Percentiles rank a stretch among this genome's conserved stretches.
phyloP scores from a whole-genome alignment of 2,797 vertebrate species.

The Chelonia mydas region DNA sequence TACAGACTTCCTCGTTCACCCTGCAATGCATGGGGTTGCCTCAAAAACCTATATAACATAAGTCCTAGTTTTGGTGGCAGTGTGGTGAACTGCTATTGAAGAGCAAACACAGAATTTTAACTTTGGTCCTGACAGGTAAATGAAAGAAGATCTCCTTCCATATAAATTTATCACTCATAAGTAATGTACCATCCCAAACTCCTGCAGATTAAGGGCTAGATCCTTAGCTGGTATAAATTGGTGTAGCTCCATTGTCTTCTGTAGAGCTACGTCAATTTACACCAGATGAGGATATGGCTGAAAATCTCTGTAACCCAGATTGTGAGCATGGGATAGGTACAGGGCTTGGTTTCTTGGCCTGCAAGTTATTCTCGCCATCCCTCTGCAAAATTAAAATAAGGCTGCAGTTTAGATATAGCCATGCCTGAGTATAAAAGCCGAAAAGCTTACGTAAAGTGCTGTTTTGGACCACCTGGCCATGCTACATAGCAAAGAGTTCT shows the following conservation, averaged over 20 bases:
- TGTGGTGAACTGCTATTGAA: neutral
- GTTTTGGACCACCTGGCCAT: constrained; percentile 89
- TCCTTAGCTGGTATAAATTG: neutral
- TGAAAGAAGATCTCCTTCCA: neutral
- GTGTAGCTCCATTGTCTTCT: neutral
- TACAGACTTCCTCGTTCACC: neutral
- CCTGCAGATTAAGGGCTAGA: neutral
- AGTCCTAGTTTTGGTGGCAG: neutral
- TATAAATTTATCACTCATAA: neutral
- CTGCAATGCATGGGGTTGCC: neutral
- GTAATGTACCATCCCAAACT: neutral
- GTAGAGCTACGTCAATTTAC: neutral
- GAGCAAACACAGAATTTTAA: neutral
- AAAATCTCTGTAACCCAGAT: neutral
- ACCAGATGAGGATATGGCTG: neutral
- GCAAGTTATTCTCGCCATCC: neutral
- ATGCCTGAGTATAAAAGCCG: constrained; percentile 13
- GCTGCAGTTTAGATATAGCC: neutral
- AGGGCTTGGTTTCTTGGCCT: neutral
- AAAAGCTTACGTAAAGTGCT: constrained; percentile 91
- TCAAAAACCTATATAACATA: neutral
- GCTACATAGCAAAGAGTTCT: constrained; percentile 93
- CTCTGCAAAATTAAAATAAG: neutral
- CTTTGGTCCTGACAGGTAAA: neutral
- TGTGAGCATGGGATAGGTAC: neutral